Evolutionary conservation across 2,888 invertebrate genomes (phyloP).

Genomic region (Philhelius pedissequus): DNA sequence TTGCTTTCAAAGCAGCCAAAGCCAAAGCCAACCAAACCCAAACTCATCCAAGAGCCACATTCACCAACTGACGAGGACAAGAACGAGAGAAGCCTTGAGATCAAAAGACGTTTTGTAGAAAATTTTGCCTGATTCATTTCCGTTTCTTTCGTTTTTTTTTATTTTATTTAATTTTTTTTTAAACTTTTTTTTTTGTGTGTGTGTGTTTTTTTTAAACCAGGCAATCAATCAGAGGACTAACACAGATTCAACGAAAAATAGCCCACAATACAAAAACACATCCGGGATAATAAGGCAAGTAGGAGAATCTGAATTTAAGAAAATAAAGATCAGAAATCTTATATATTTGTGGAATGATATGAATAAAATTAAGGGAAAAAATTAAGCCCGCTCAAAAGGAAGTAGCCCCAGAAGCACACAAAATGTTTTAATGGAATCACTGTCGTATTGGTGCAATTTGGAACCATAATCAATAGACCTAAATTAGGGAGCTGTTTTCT

Average conservation of each 20-base stretch:
- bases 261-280: conserved; percentile 36
- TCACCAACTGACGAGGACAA: background rate
- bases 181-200: background rate
- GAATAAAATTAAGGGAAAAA: conserved; percentile 13
- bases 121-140: conserved; percentile 19
- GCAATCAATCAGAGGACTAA: conserved; percentile 56
- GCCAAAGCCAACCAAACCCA: background rate
- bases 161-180: background rate
- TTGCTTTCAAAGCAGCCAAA: conserved; percentile 1
- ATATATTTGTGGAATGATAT: background rate
- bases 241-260: conserved; percentile 54
- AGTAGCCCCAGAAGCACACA: conserved; percentile 30
- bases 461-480: background rate
- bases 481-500: background rate
- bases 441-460: background rate
- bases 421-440: conserved; percentile 1
- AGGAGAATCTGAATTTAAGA: conserved; percentile 13
- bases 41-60: no score
- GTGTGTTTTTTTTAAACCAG: conserved; percentile 1
- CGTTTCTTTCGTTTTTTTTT: background rate
- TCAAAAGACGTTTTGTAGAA: conserved; percentile 42
- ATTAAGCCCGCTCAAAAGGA: conserved; percentile 38
- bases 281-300: conserved; percentile 29
- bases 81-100: conserved; percentile 4
- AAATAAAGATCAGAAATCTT: background rate